A percentile compares a stretch with the other conserved stretches of the same genome.
phyloP scores from a whole-genome alignment of 2,888 invertebrate genomes.

The Dysmachus trigonus region DNA sequence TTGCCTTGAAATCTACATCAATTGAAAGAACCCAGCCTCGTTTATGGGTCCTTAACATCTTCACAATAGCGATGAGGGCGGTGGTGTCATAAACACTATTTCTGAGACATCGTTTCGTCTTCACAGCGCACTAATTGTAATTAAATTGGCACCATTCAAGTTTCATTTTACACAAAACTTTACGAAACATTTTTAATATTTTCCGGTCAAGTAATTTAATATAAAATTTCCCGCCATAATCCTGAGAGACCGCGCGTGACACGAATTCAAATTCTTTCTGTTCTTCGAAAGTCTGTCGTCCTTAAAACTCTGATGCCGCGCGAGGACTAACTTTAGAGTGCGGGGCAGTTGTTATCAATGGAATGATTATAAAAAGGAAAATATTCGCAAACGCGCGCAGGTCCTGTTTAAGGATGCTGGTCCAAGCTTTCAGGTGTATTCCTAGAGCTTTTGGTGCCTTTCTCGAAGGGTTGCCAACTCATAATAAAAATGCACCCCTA shows the following conservation, averaged over 20 bases:
- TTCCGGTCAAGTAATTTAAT: neutral
- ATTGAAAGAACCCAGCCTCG: neutral
- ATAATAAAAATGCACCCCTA: too few species aligned
- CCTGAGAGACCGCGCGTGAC: neutral
- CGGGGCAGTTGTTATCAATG: neutral
- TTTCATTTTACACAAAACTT: neutral
- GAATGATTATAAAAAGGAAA: neutral
- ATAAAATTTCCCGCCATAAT: neutral
- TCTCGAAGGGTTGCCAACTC: too few species aligned
- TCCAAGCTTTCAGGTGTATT: neutral
- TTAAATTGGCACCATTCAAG: neutral
- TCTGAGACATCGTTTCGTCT: neutral
- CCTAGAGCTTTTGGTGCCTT: neutral
- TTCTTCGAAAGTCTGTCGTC: neutral
- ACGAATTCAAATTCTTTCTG: neutral
- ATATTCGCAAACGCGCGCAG: neutral
- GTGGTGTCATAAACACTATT: neutral
- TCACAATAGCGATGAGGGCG: neutral
- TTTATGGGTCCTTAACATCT: neutral
- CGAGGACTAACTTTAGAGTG: neutral
- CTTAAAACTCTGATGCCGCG: neutral
- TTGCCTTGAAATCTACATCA: neutral
- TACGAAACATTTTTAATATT: neutral
- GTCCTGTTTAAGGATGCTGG: neutral
- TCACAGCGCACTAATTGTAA: neutral